Percentiles rank a stretch among this genome's conserved stretches.
Conservation (phyloP, 1,140 invertebrate species). For the Pemphigus obesinymphae region DNA sequence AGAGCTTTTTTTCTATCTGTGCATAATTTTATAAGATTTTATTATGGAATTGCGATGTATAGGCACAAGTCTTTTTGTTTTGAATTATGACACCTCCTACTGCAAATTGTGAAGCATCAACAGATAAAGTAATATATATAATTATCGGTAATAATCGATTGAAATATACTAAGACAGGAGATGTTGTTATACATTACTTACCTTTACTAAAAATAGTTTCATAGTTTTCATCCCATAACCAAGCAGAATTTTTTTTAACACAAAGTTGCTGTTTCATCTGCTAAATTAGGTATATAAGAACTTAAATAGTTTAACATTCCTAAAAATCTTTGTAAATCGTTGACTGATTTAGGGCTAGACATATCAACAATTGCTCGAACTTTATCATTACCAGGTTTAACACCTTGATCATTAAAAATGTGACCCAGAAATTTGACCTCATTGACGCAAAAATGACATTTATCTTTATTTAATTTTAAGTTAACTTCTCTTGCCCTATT, state of each 20-base stretch:
- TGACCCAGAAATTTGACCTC: too few relatives aligned
- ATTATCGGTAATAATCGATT: constrained; percentile 42
- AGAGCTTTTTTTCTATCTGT: too few relatives aligned
- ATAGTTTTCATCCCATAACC: too few relatives aligned
- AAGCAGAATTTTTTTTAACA: constrained; percentile 45
- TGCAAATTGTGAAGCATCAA: too few relatives aligned
- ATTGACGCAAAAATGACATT: too few relatives aligned
- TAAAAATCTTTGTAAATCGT: constrained; percentile 51
- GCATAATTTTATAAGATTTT: constrained; percentile 49
- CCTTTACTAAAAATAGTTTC: constrained; percentile 47
- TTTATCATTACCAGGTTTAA: too few relatives aligned
- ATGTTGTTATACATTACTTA: constrained; percentile 45
- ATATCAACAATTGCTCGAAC: too few relatives aligned
- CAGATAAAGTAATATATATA: too few relatives aligned
- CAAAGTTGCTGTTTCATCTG: constrained; percentile 37
- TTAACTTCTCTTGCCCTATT: too few relatives aligned
- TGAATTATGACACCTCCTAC: constrained; percentile 49
- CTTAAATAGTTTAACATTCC: constrained; percentile 51
- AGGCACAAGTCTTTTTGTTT: constrained; percentile 47
- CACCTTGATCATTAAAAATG: too few relatives aligned
- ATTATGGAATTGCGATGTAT: constrained; percentile 48
- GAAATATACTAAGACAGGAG: constrained; percentile 47
- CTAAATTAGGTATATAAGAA: constrained; percentile 48
- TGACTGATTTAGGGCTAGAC: constrained; percentile 46
- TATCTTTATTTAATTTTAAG: too few relatives aligned